Evolutionary conservation across 1,140 invertebrate species (phyloP).

Genomic region (Radopholus similis): DNA sequence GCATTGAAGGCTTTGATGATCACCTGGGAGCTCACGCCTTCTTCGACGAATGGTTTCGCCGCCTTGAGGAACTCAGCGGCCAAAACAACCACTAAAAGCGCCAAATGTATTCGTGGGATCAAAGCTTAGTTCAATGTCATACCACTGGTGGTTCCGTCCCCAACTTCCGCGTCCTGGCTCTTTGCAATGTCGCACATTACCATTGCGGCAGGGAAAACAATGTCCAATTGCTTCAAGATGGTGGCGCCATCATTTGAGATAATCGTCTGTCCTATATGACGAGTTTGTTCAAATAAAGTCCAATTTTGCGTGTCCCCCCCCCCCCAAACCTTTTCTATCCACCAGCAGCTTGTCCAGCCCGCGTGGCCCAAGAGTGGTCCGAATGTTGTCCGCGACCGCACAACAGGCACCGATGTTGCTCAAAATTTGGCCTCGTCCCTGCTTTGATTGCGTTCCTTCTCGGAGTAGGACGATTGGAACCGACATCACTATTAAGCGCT

Average conservation of each 20-base stretch:
- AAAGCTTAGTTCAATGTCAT: no score
- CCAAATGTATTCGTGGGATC: conserved; percentile 9
- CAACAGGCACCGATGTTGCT: conserved; percentile 99
- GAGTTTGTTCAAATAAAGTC: background rate
- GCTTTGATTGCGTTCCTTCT: conserved; percentile 92
- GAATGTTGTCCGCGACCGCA: conserved; percentile 84
- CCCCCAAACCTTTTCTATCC: conserved; percentile 68
- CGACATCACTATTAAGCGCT: conserved; percentile 19
- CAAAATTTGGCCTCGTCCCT: conserved; percentile 90
- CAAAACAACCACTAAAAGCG: conserved; percentile 79
- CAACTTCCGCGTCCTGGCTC: conserved; percentile 96
- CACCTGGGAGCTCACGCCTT: conserved; percentile 89
- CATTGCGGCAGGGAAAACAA: conserved; percentile 94
- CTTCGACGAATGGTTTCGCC: conserved; percentile 89
- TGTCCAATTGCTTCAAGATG: conserved; percentile 91
- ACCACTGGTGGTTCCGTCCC: conserved; percentile 57
- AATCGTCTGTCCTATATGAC: conserved; percentile 73
- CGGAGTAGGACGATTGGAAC: conserved; percentile 89
- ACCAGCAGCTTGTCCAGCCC: conserved; percentile 99
- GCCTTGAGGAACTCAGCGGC: conserved; percentile 93
- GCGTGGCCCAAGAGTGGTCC: conserved; percentile 92
- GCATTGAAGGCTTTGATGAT: conserved; percentile 81
- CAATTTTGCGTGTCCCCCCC: background rate
- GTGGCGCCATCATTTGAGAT: conserved; percentile 99
- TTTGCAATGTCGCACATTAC: conserved; percentile 97